Percentiles rank a stretch among this genome's conserved stretches.
Evolutionary conservation across 2,113 vertebrate genomes (phyloP).

Genomic region (Ameiurus melas): DNA sequence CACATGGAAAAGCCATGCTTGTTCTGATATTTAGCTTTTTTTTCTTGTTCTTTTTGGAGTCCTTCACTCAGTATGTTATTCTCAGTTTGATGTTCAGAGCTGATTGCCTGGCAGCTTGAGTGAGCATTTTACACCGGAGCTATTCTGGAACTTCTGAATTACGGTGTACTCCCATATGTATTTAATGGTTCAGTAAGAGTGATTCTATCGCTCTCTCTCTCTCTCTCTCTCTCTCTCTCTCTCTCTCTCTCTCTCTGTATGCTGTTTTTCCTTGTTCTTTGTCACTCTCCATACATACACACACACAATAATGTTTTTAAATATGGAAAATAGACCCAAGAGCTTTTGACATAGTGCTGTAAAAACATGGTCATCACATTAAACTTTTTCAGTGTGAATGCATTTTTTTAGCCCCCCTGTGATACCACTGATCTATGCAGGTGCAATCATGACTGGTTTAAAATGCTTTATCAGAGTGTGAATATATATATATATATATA

Average conservation of each 20-base stretch:
- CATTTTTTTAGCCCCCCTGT: not conserved
- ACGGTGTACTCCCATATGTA: not conserved
- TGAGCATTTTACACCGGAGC: conserved; percentile 19
- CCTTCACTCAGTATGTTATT: not conserved
- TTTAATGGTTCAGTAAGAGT: not conserved
- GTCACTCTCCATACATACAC: not conserved
- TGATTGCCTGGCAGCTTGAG: conserved; percentile 40
- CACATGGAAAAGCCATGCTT: not conserved
- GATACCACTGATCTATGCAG: not conserved
- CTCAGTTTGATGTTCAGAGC: conserved; percentile 33
- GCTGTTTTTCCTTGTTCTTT: not conserved
- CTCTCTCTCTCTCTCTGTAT: not conserved
- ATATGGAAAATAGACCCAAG: conserved; percentile 17
- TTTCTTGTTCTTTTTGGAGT: not conserved
- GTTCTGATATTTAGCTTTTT: conserved; percentile 1
- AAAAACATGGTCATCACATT: conserved; percentile 1
- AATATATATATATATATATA: too few relatives aligned
- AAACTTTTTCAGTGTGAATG: conserved; percentile 15
- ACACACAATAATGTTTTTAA: conserved; percentile 14
- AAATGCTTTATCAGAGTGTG: not conserved
- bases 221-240: not conserved
- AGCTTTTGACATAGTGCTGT: not conserved
- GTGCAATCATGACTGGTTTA: not conserved
- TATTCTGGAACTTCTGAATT: conserved; percentile 38
- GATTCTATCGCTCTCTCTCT: not conserved